These are phyloP conservation scores for Anabacerthia variegaticeps DNA, from an alignment of 2,797 vertebrate species.

Conservation along the genomic window DNA sequence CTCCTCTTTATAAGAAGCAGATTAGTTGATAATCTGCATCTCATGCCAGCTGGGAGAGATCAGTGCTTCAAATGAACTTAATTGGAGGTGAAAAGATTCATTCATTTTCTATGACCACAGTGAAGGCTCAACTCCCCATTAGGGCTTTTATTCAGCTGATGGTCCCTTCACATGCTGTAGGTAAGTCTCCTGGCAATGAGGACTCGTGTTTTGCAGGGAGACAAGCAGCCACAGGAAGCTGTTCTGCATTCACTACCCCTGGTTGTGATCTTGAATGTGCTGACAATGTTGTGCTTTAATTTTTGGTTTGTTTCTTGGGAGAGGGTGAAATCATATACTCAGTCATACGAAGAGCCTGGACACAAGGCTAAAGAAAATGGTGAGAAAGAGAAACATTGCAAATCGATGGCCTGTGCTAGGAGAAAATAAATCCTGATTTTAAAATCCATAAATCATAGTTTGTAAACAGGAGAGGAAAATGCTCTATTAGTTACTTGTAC, in stretches of 20 bases:
- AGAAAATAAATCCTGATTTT: neutral
- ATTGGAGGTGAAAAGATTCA: neutral
- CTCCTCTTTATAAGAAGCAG: neutral
- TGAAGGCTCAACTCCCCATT: fast-evolving
- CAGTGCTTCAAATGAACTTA: neutral
- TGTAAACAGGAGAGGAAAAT: neutral
- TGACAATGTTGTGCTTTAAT: neutral
- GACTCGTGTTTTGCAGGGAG: neutral
- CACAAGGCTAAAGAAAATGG: neutral
- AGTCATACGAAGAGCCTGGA: neutral
- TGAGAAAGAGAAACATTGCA: neutral
- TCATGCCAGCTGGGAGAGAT: neutral
- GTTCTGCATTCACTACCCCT: neutral
- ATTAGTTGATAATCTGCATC: neutral
- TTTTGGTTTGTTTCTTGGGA: neutral
- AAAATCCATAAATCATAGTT: neutral
- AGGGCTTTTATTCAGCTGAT: neutral
- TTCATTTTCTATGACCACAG: neutral
- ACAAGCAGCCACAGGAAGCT: neutral
- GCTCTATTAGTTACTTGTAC: neutral
- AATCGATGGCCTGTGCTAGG: neutral
- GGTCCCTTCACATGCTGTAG: neutral
- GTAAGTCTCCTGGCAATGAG: neutral
- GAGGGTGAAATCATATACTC: neutral
- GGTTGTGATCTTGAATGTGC: neutral